Evolutionary conservation across 2,797 vertebrate genomes (phyloP).

Genomic region (Antennarius maculatus): DNA sequence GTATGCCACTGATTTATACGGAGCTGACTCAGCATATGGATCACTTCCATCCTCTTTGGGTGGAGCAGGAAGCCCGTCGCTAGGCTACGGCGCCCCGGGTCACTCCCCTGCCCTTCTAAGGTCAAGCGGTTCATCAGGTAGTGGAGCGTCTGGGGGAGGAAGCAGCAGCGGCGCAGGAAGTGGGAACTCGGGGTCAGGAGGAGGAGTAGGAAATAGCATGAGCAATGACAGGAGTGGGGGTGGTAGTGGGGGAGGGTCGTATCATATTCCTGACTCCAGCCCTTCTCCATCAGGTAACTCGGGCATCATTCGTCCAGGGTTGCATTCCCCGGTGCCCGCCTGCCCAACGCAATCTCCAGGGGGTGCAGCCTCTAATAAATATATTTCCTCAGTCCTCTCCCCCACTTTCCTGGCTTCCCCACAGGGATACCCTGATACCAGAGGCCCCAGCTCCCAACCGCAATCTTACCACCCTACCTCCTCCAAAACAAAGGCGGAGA

Average conservation of each 20-base stretch:
- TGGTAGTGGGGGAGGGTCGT: slow-evolving; percentile 78
- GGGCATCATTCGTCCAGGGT: slow-evolving; percentile 88
- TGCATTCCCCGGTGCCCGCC: slow-evolving; percentile 88
- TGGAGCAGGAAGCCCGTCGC: slow-evolving; percentile 89
- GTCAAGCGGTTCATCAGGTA: slow-evolving; percentile 83
- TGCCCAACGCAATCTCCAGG: slow-evolving; percentile 85
- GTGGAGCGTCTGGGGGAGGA: slow-evolving; percentile 80
- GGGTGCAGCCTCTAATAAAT: slow-evolving; percentile 85
- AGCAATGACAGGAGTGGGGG: slow-evolving; percentile 73
- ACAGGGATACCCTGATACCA: slow-evolving; percentile 82
- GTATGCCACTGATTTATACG: slow-evolving; percentile 83
- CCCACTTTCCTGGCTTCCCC: slow-evolving; percentile 90
- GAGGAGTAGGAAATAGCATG: slow-evolving; percentile 75
- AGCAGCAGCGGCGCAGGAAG: slow-evolving; percentile 76
- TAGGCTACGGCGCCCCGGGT: slow-evolving; percentile 89
- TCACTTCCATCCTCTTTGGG: slow-evolving; percentile 83
- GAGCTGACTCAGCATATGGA: slow-evolving; percentile 82
- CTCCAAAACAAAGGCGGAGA: slow-evolving; percentile 81
- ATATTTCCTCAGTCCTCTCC: slow-evolving; percentile 91
- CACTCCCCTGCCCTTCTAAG: slow-evolving; percentile 92
- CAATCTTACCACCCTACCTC: slow-evolving; percentile 83
- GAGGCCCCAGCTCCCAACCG: slow-evolving; percentile 78
- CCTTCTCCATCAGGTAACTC: slow-evolving; percentile 88
- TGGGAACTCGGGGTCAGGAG: slow-evolving; percentile 75
- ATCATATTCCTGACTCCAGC: slow-evolving; percentile 87